Evolutionary conservation across 2,797 vertebrate species (phyloP).

Genomic region (Myotis pilosus): DNA sequence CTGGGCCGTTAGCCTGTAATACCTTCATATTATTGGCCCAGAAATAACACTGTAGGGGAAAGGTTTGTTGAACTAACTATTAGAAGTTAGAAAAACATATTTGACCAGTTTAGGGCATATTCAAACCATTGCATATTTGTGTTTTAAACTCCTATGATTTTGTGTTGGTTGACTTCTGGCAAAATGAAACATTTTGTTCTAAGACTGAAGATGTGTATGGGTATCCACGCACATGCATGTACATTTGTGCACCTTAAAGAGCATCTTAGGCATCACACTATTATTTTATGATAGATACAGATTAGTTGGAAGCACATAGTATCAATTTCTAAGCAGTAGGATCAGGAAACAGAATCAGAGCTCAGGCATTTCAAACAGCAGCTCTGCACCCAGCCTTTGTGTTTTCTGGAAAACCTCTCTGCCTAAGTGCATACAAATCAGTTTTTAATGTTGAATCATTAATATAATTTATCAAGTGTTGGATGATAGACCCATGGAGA

Average conservation of each 20-base stretch:
- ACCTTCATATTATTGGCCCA: neutral
- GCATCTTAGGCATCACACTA: neutral
- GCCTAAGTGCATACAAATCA: neutral
- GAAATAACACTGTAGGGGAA: neutral
- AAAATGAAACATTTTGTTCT: neutral
- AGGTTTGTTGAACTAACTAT: neutral
- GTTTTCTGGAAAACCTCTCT: conserved; percentile 4
- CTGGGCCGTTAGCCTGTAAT: neutral
- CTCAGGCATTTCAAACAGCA: neutral
- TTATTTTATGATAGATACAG: neutral
- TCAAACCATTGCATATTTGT: neutral
- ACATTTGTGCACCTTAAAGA: neutral
- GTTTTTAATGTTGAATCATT: neutral
- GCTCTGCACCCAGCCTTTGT: neutral
- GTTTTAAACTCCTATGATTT: neutral
- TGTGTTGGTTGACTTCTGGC: neutral
- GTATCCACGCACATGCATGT: neutral
- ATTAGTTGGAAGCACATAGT: neutral
- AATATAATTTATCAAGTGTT: neutral
- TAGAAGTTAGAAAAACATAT: neutral
- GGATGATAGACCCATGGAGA: neutral
- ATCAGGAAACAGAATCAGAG: neutral
- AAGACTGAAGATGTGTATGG: neutral
- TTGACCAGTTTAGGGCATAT: neutral
- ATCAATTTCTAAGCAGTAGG: neutral